These are phyloP conservation scores for Sebastes taczanowskii DNA, from an alignment of 2,797 vertebrate species.

Conservation along the genomic window DNA sequence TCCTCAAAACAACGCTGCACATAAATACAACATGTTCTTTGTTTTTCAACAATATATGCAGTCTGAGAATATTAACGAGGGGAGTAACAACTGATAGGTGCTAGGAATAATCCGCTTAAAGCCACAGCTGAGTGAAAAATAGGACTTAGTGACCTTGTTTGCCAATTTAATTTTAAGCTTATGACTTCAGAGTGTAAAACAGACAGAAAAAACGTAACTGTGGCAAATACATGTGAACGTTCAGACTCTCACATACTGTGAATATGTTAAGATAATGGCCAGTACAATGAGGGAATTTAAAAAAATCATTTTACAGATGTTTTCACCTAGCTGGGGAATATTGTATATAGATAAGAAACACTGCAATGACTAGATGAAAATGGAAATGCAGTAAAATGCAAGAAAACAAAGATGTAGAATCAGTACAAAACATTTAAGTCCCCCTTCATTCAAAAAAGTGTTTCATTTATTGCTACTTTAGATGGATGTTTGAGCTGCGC, in stretches of 20 bases:
- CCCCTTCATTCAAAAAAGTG: background rate
- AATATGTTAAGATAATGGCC: background rate
- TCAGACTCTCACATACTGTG: background rate
- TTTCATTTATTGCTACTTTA: background rate
- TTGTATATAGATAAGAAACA: background rate
- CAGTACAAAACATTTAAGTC: background rate
- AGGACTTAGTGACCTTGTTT: background rate
- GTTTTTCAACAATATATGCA: background rate
- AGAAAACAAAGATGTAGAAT: background rate
- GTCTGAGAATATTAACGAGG: background rate
- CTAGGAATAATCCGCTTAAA: background rate
- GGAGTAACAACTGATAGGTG: background rate
- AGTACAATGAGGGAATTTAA: background rate
- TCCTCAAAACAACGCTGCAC: background rate
- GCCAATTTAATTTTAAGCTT: background rate
- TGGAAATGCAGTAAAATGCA: background rate
- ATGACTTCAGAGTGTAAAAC: background rate
- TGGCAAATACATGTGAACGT: background rate
- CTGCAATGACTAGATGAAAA: background rate
- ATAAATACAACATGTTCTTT: background rate
- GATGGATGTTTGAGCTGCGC: too few species aligned
- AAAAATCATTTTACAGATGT: background rate
- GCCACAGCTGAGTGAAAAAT: background rate
- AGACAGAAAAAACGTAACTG: background rate
- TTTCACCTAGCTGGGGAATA: background rate